Evolutionary conservation across 2,888 invertebrate genomes (phyloP), one percentile per base, ranked within the genome.

Genomic region (Orgyia antiqua): DNA sequence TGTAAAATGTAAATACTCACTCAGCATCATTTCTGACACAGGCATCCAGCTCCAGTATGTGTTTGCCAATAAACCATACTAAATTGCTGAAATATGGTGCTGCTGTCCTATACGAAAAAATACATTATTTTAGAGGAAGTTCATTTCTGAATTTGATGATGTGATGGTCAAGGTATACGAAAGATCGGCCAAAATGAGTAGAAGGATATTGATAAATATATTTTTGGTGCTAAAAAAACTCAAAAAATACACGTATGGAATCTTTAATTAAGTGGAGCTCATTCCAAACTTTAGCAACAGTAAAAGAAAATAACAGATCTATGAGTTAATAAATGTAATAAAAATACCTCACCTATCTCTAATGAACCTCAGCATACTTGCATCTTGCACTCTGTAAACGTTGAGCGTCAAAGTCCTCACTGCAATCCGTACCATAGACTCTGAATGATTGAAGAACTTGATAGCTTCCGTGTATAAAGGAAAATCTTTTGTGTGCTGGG

Each of bases 391-490:
- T 82, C 91, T 88, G 66, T 98, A 99, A 1, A 99, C 98, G 80
- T 99, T 99, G 23, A 99, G 88, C 1, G 99, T 98, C 42, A 99
- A 90, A 7, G 99, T 99, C 37, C 99, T 89, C 8, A 99, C 99
- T 2, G 99, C 99, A 53, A 99, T 99, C 27, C 99, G 90, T 18
- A 99, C 99, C 99, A 99, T 99, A 19, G 96, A 95, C 82, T 99
- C 99, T 0, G 96, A 93, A 78, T 99, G 99, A 74, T 99, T 98
- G 86, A 99, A 99, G 87, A 99, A 98, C 77, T 99, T 99, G 40
- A 99, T 97, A 18, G 98, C 98, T 86, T 99, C 99, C 2, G 99
- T 99, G 70, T 99, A 99, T 10, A 99, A 87, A 4, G 99, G 99
- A 82, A 99, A 99, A 77, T 99, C 99, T 84, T 98, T 97, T 31